These are phyloP conservation scores for Staurois parvus DNA, from an alignment of 2,797 vertebrate species.

Conservation along the genomic window DNA sequence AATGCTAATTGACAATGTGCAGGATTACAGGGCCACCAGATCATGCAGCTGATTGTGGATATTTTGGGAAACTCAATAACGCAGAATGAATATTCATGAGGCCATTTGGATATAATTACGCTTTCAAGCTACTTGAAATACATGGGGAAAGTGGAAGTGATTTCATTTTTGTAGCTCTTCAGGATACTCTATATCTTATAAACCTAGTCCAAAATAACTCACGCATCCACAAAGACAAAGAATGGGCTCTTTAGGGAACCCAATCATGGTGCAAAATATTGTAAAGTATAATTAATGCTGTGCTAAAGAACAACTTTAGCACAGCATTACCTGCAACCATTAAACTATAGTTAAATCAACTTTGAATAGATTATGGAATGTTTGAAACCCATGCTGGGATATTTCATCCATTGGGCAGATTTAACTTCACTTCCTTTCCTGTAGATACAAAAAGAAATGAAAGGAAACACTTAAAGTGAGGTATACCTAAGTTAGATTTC, in stretches of 20 bases:
- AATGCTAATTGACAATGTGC: conserved; percentile 21
- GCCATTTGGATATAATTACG: conserved; percentile 52
- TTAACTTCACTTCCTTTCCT: too few relatives aligned
- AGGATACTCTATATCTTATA: background rate
- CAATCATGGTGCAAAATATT: background rate
- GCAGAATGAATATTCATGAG: conserved; percentile 37
- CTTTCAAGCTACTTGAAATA: background rate
- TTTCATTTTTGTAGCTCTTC: background rate
- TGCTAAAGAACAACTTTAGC: too few relatives aligned
- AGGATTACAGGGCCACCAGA: conserved; percentile 7
- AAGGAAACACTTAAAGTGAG: too few relatives aligned
- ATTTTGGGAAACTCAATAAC: conserved; percentile 41
- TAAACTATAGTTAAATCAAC: too few relatives aligned
- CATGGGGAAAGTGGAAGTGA: background rate
- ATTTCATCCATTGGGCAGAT: too few relatives aligned
- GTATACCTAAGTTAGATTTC: too few relatives aligned
- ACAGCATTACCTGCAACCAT: too few relatives aligned
- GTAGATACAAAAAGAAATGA: too few relatives aligned
- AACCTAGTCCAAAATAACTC: too few relatives aligned
- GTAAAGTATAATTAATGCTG: background rate
- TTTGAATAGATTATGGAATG: too few relatives aligned
- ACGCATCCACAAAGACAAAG: background rate
- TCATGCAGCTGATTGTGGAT: background rate
- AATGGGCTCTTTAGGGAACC: background rate
- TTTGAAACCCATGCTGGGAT: too few relatives aligned